Evolutionary conservation across 2,797 vertebrate species (phyloP).

Genomic region (Delichon dasypus): DNA sequence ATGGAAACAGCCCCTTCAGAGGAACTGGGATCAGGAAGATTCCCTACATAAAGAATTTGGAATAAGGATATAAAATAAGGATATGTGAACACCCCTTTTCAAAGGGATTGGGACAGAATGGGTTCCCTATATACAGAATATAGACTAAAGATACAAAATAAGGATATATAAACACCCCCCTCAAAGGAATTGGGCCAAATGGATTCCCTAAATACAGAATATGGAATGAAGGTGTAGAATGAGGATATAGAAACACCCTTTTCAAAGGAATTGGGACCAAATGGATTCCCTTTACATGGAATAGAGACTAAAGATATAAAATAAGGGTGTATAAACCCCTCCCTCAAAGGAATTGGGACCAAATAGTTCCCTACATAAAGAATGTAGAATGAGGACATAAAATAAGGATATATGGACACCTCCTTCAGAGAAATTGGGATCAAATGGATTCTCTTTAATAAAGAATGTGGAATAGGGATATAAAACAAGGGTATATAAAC

Average conservation of each 20-base stretch:
- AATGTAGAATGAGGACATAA: too few relatives aligned
- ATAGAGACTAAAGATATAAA: background rate
- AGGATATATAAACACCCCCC: fast-evolving
- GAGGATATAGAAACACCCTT: background rate
- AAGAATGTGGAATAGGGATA: too few relatives aligned
- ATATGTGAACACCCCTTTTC: background rate
- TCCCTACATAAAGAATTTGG: background rate
- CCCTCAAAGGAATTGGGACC: too few relatives aligned
- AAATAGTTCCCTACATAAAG: too few relatives aligned
- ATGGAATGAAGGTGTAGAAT: too few relatives aligned
- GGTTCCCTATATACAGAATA: background rate
- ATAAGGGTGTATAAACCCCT: background rate
- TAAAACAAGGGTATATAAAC: too few relatives aligned
- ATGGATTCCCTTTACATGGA: background rate
- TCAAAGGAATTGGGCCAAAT: background rate
- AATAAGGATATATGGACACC: too few relatives aligned
- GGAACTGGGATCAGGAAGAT: background rate
- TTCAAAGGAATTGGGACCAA: background rate
- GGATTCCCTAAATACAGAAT: background rate
- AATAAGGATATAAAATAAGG: background rate
- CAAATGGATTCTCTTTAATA: background rate
- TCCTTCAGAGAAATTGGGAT: background rate
- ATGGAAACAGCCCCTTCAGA: background rate
- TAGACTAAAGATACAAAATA: background rate
- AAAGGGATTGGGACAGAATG: background rate